phyloP scores from a whole-genome alignment of 1,140 invertebrate species.

The Zaprionus inermis region DNA sequence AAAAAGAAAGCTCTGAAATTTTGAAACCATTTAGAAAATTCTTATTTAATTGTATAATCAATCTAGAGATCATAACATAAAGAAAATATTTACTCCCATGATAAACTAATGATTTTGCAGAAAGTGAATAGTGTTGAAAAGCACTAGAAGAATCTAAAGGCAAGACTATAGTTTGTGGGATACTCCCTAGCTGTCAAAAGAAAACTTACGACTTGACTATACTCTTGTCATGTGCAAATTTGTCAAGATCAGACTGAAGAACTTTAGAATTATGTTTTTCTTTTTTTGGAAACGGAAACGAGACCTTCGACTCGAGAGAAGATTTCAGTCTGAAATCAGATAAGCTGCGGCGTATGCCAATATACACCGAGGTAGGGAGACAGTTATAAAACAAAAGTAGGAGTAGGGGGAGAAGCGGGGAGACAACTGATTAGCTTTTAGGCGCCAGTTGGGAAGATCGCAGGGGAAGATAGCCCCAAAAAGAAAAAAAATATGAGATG shows the following conservation, averaged over 20 bases:
- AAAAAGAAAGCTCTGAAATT: too few species aligned
- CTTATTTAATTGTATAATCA: too few species aligned
- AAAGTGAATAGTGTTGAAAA: too few species aligned
- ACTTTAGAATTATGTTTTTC: neutral
- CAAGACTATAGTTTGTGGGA: too few species aligned
- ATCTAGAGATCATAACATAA: too few species aligned
- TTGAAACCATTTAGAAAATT: neutral
- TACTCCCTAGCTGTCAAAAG: too few species aligned
- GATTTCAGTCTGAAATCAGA: constrained; percentile 4
- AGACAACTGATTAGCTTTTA: constrained; percentile 37
- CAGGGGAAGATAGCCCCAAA: constrained; percentile 4
- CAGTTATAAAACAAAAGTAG: neutral
- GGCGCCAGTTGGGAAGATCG: constrained; percentile 36
- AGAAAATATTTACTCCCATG: too few species aligned
- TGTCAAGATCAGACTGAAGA: neutral
- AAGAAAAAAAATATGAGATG: too few species aligned
- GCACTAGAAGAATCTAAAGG: too few species aligned
- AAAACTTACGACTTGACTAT: neutral
- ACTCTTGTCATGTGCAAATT: constrained; percentile 5
- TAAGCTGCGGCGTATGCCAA: constrained; percentile 6
- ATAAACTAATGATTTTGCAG: too few species aligned
- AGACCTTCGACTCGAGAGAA: neutral
- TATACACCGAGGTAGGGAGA: constrained; percentile 2
- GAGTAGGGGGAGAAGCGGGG: neutral
- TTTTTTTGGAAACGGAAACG: neutral